Evolutionary conservation across 1,140 invertebrate genomes (phyloP).

Genomic region (Solenopsis fugax): DNA sequence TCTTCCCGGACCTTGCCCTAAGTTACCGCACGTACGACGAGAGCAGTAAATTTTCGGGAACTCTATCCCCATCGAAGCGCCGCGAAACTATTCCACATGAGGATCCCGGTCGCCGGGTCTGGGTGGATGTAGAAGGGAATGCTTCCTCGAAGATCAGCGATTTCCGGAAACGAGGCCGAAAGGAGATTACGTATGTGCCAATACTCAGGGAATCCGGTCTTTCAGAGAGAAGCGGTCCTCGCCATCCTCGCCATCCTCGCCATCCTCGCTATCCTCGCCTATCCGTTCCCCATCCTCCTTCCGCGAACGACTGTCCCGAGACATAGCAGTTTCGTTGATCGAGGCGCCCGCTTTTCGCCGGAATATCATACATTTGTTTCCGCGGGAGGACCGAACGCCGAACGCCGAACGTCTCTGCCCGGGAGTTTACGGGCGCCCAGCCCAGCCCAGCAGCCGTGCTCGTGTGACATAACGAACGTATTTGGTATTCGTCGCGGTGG

Average conservation of each 20-base stretch:
- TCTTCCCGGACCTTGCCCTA: slow-evolving; percentile 34
- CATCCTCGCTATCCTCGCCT: too few species aligned
- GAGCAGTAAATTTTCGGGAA: slow-evolving; percentile 73
- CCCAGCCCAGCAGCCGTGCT: background rate
- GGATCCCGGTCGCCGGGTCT: slow-evolving; percentile 30
- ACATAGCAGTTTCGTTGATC: slow-evolving; percentile 69
- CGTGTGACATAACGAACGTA: slow-evolving; percentile 74
- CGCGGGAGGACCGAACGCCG: slow-evolving; percentile 31
- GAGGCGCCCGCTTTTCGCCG: slow-evolving; percentile 65
- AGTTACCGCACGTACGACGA: slow-evolving; percentile 72
- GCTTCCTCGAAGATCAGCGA: slow-evolving; percentile 72
- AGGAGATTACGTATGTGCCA: slow-evolving; percentile 73
- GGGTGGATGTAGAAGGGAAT: slow-evolving; percentile 52
- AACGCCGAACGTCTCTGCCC: background rate
- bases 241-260: background rate
- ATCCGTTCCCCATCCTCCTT: slow-evolving; percentile 20
- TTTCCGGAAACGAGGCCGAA: slow-evolving; percentile 74
- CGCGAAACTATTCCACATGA: slow-evolving; percentile 72
- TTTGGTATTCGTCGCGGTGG: slow-evolving; percentile 66
- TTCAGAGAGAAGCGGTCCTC: slow-evolving; percentile 3
- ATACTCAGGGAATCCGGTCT: slow-evolving; percentile 65
- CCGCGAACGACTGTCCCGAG: slow-evolving; percentile 8
- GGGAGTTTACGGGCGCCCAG: slow-evolving; percentile 25
- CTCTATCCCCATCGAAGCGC: slow-evolving; percentile 66
- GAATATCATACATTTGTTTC: slow-evolving; percentile 79